A percentile compares a stretch with the other conserved stretches of the same genome.
These are phyloP conservation scores for Carassius gibelio DNA, from an alignment of 2,113 vertebrate species.

Conservation along the genomic window DNA sequence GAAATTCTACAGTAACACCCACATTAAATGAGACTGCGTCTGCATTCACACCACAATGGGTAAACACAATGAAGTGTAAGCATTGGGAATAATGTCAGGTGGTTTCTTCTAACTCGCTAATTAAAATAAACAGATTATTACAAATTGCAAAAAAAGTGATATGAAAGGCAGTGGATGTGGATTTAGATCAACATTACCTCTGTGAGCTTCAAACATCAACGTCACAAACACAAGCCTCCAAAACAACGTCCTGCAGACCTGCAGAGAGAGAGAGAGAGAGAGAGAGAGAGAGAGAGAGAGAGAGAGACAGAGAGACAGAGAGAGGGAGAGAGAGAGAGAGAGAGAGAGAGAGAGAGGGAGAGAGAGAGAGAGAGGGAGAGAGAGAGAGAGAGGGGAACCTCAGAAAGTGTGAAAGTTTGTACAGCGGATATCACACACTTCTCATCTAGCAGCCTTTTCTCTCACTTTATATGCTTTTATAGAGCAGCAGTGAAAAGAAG, in stretches of 20 bases:
- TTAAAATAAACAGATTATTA: neutral
- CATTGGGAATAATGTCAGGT: neutral
- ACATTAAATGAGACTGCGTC: neutral
- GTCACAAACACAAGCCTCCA: neutral
- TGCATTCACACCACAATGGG: too few relatives aligned
- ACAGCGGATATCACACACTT: neutral
- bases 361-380: too few relatives aligned
- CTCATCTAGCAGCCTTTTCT: neutral
- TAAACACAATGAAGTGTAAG: neutral
- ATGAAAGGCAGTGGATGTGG: neutral
- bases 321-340: fast-evolving
- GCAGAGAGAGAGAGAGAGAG: neutral
- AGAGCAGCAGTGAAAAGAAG: neutral
- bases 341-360: fast-evolving
- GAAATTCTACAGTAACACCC: neutral
- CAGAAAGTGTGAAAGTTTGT: too few relatives aligned
- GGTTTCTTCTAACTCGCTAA: neutral
- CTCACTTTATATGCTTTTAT: neutral
- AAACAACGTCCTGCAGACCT: constrained; percentile 16
- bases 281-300: fast-evolving
- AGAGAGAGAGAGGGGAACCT: neutral
- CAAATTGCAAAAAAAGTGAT: neutral
- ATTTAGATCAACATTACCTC: constrained; percentile 3
- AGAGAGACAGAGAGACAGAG: fast-evolving
- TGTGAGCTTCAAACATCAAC: neutral